Conservation (phyloP, 2,113 vertebrate genomes). For the Nothocercus nigrocapillus region DNA sequence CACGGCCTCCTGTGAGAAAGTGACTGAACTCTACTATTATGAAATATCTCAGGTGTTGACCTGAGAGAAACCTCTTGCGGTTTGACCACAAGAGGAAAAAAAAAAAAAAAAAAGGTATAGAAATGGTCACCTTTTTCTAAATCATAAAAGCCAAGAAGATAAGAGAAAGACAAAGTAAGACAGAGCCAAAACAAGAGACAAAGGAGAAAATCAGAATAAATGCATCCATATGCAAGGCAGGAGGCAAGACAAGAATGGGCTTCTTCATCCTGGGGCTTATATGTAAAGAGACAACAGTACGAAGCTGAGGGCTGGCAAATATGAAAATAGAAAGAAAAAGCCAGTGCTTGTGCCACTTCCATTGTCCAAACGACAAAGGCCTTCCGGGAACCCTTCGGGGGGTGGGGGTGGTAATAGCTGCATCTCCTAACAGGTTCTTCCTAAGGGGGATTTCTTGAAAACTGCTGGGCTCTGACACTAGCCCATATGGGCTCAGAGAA, state of each 20-base stretch:
- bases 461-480: conserved; percentile 49
- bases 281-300: not conserved
- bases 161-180: not conserved
- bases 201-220: not conserved
- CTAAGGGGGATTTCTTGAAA: conserved; percentile 47
- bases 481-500: conserved; percentile 57
- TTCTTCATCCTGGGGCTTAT: not conserved
- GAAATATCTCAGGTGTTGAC: not conserved
- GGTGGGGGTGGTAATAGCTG: not conserved
- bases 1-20: not conserved
- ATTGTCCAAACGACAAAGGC: conserved; percentile 64
- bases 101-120: not conserved
- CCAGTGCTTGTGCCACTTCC: not conserved
- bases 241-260: not conserved
- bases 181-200: not conserved
- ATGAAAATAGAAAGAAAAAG: conserved; percentile 10
- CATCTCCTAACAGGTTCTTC: conserved; percentile 44
- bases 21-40: not conserved
- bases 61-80: too few species aligned
- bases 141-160: not conserved
- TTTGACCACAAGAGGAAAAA: too few species aligned
- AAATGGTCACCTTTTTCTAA: not conserved
- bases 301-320: conserved; percentile 30
- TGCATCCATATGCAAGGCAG: not conserved
- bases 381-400: not conserved